Evolutionary conservation across 2,113 vertebrate species (phyloP).

Genomic region (Muscicapa adusta): DNA sequence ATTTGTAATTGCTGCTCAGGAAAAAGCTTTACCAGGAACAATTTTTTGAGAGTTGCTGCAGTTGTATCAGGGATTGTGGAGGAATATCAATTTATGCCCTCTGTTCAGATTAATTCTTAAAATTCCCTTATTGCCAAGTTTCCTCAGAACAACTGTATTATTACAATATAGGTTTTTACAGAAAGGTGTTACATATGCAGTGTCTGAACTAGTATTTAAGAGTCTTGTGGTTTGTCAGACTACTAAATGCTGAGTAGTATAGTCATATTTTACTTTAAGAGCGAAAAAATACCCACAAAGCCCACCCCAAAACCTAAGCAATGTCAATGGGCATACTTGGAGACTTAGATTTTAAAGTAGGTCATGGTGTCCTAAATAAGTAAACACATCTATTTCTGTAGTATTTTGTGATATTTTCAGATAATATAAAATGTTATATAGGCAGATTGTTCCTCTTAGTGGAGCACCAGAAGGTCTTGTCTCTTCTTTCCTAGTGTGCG

Average conservation of each 20-base stretch:
- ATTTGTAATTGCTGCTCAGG: background rate
- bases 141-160: background rate
- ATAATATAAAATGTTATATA: background rate
- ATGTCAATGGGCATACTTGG: background rate
- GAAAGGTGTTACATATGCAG: background rate
- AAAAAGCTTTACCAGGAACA: background rate
- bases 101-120: background rate
- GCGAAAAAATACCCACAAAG: background rate
- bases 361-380: slow-evolving; percentile 31
- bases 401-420: background rate
- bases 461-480: background rate
- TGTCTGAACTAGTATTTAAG: background rate
- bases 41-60: background rate
- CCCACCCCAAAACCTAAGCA: background rate
- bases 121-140: background rate
- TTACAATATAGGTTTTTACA: background rate
- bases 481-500: background rate
- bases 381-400: slow-evolving; percentile 31
- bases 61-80: background rate
- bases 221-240: background rate
- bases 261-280: background rate
- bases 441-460: background rate
- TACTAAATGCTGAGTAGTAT: background rate
- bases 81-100: background rate
- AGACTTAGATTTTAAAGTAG: background rate